Percentiles rank a stretch among this genome's conserved stretches.
Evolutionary conservation across 37 sponge, comb jelly and placozoan species (phyloP).

Genomic region (Theonella swinhoei): DNA sequence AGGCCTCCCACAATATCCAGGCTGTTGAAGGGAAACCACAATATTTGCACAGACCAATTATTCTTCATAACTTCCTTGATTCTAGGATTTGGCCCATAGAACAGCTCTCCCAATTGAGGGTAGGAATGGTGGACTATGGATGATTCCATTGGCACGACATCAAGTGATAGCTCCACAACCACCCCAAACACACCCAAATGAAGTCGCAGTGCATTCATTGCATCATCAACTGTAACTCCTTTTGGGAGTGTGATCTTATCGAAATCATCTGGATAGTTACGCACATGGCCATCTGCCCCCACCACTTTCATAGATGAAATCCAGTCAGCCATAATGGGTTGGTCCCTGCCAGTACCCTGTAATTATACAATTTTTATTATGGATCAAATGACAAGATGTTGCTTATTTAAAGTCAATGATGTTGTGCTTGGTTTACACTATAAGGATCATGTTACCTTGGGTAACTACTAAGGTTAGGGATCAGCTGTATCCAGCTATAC

Average conservation of each 20-base stretch:
- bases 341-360: conserved; percentile 38
- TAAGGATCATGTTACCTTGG: no score
- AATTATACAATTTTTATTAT: not conserved
- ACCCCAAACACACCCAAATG: conserved; percentile 41
- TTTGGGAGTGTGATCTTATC: not conserved
- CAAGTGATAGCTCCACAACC: conserved; percentile 20
- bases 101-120: not conserved
- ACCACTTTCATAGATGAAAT: conserved; percentile 23
- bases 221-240: not conserved
- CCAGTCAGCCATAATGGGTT: conserved; percentile 7
- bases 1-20: not conserved
- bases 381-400: not conserved
- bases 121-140: conserved; percentile 10
- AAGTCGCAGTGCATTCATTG: conserved; percentile 8
- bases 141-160: not conserved
- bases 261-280: conserved; percentile 2
- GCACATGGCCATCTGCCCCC: not conserved
- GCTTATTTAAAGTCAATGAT: no score
- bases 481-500: no score
- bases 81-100: not conserved
- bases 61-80: not conserved
- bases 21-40: conserved; percentile 17
- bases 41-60: not conserved
- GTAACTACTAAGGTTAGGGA: no score
- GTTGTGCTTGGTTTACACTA: no score